Evolutionary conservation across 2,888 invertebrate genomes (phyloP), one percentile per base, ranked within the genome.

Genomic region (Macrosoma leucophasiata): DNA sequence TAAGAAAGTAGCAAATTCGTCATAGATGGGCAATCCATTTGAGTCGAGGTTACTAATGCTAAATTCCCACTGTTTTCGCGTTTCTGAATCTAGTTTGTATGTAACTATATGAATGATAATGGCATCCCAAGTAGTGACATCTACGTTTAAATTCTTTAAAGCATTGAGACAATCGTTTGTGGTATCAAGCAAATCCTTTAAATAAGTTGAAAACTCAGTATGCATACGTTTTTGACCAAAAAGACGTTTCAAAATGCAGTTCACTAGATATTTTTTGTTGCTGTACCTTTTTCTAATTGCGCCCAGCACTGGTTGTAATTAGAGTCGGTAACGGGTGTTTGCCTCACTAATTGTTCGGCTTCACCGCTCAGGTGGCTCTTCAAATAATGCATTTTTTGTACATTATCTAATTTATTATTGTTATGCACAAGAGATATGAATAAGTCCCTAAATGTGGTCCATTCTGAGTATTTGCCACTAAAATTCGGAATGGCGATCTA

Each of bases 351-450:
- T 13, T 44, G 42, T 13, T 51, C 47, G n/a, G 51, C 46, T 25
- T 50, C 48, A 11, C 45, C 45, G 13, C 24, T 12, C 2, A 50
- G 13, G 24, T 38, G 27, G 9, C 31, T 33, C 21, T 52, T 52
- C n/a, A 49, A 22, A 29, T 52, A 49, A 24, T 46, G 43, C 6
- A 51, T 17, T 29, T 43, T 42, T 36, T 51, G 45, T 4, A 47
- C 44, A 21, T 46, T 28, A 17, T 41, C 39, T 7, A 49, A 22
- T 4, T 21, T 22, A 6, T 12, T 9, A 21, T 48, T 47, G 9
- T 44, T 36, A 24, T 51, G 40, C 2, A 49, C 33, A 6, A 49
- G 27, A 5, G 46, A 44, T 6, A 34, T 13, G 29, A 46, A 45
- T 10, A 46, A 23, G 24, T 50, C 50, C 6, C 37, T 13, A 26